phyloP scores from a whole-genome alignment of 2,113 vertebrate genomes.

The Lophotis ruficrista region DNA sequence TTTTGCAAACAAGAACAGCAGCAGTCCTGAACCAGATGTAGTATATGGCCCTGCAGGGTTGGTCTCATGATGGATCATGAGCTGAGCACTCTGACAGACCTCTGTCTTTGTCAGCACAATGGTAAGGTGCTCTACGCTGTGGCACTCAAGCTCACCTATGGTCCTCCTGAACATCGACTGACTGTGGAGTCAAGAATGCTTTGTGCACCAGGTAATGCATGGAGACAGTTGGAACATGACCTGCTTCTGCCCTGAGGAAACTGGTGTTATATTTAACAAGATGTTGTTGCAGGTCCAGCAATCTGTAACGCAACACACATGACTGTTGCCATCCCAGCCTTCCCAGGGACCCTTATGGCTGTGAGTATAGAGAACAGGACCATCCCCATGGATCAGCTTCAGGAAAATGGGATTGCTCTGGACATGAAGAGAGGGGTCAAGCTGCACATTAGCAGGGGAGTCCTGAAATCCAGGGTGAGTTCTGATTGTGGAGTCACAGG shows the following conservation, averaged over 20 bases:
- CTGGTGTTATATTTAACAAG: fast-evolving
- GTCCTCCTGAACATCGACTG: background rate
- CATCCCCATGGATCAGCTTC: conserved; percentile 29
- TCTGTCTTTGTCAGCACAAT: conserved; percentile 32
- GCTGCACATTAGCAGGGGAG: conserved; percentile 50
- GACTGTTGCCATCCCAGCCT: conserved; percentile 70
- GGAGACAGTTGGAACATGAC: background rate
- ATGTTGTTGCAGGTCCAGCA: conserved; percentile 53
- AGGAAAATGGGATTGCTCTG: conserved; percentile 33
- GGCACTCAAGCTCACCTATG: conserved; percentile 30
- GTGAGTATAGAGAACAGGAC: conserved; percentile 28
- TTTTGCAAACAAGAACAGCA: background rate
- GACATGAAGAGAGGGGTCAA: conserved; percentile 48
- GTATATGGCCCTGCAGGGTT: fast-evolving
- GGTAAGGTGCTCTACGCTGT: conserved; percentile 37
- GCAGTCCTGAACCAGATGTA: background rate
- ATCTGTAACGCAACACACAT: conserved; percentile 74
- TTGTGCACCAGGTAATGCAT: conserved; percentile 69
- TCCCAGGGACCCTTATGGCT: conserved; percentile 60
- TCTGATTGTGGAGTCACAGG: background rate
- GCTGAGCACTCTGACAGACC: background rate
- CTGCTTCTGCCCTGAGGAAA: background rate
- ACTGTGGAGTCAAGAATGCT: conserved; percentile 54
- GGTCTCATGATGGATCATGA: background rate
- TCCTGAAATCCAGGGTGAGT: conserved; percentile 66